These are phyloP conservation scores for Crocodylus rhombifer DNA, from an alignment of 2,797 vertebrate species.

Conservation along the genomic window DNA sequence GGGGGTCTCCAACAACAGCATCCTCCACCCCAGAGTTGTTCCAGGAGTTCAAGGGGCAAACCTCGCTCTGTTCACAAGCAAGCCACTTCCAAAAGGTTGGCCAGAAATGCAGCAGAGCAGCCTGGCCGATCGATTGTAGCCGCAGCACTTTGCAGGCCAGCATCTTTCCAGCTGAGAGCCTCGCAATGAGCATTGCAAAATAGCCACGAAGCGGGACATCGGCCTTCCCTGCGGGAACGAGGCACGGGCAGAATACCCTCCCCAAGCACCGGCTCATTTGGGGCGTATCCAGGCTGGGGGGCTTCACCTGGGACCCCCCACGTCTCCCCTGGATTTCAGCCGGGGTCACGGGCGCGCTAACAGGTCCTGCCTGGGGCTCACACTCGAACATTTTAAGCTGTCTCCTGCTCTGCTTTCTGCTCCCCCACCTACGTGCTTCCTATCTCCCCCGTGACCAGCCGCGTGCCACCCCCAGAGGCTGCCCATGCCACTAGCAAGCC, in stretches of 20 bases:
- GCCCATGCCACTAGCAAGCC: too few species aligned
- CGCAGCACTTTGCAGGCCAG: fast-evolving
- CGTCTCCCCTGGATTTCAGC: neutral
- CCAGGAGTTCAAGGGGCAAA: neutral
- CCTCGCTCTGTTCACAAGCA: neutral
- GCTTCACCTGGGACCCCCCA: neutral
- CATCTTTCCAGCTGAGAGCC: neutral
- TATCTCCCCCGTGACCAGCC: too few species aligned
- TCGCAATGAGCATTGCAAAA: too few species aligned
- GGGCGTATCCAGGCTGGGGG: neutral
- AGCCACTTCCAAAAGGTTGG: constrained; percentile 15
- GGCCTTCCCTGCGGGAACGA: too few species aligned
- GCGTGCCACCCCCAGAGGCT: too few species aligned
- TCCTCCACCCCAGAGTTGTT: neutral
- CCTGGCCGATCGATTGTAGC: neutral
- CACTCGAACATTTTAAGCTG: neutral
- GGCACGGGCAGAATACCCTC: too few species aligned
- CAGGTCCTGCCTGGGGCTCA: too few species aligned
- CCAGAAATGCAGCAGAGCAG: neutral
- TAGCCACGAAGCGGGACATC: too few species aligned
- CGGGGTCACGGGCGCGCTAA: neutral
- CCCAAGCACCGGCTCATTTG: neutral
- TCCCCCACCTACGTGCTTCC: too few species aligned
- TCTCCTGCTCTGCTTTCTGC: too few species aligned
- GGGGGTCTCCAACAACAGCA: too few species aligned